Evolutionary conservation across 2,888 invertebrate genomes (phyloP).

Genomic region (Griposia aprilina): DNA sequence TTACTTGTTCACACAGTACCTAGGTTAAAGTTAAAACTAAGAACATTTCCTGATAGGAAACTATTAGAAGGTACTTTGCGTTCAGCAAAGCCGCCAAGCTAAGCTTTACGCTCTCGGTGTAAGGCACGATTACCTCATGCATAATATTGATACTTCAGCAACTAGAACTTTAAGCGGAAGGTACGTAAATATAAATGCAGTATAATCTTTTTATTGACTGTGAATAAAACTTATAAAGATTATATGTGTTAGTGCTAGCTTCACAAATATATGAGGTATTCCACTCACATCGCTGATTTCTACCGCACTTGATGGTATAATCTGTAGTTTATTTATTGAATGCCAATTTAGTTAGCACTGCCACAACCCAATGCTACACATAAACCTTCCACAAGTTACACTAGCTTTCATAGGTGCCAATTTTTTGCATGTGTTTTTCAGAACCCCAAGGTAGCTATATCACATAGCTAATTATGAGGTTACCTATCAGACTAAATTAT

Average conservation of each 20-base stretch:
- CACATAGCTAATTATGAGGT: too few relatives aligned
- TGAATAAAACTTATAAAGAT: background rate
- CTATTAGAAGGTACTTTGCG: slow-evolving; percentile 57
- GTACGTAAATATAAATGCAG: slow-evolving; percentile 6
- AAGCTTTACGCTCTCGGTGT: slow-evolving; percentile 31
- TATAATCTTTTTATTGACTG: background rate
- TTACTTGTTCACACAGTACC: background rate
- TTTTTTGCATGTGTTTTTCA: background rate
- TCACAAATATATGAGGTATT: background rate
- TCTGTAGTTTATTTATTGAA: background rate
- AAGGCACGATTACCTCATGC: slow-evolving; percentile 50
- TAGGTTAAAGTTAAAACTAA: slow-evolving; percentile 27
- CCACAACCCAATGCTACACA: background rate
- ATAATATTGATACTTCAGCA: slow-evolving; percentile 53
- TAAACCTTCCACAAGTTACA: background rate
- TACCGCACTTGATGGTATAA: background rate
- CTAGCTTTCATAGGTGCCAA: background rate
- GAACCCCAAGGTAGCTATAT: background rate
- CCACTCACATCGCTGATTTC: too few relatives aligned
- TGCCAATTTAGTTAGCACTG: background rate
- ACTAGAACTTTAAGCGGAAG: slow-evolving; percentile 22
- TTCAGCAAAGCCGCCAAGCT: slow-evolving; percentile 29
- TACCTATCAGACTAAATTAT: background rate
- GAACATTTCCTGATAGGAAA: slow-evolving; percentile 49
- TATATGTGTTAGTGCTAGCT: too few relatives aligned